These are phyloP conservation scores for Drosophila lowei DNA, from an alignment of 1,140 invertebrate genomes.

Conservation along the genomic window DNA sequence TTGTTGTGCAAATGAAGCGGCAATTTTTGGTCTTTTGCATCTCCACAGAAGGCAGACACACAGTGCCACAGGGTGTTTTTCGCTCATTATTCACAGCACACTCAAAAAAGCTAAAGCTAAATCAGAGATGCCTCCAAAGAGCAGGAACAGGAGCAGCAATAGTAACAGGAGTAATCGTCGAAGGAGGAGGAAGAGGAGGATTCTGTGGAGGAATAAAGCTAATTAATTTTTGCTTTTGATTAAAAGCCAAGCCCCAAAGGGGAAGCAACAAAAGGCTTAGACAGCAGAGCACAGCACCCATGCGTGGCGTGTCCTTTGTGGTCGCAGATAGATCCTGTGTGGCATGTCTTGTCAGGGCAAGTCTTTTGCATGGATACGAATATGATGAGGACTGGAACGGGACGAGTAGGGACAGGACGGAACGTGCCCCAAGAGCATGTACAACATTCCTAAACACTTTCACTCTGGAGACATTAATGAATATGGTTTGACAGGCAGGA, in stretches of 20 bases:
- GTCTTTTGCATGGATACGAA: background rate
- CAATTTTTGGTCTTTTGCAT: conserved; percentile 65
- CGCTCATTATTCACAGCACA: conserved; percentile 33
- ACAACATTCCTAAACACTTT: conserved; percentile 75
- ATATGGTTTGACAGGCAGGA: conserved; percentile 44
- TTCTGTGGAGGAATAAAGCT: conserved; percentile 43
- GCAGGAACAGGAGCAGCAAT: no score
- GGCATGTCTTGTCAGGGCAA: background rate
- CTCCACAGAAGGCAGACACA: background rate
- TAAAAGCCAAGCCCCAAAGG: conserved; percentile 53
- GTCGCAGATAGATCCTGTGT: conserved; percentile 12
- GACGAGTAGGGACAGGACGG: conserved; percentile 22
- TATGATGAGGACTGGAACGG: background rate
- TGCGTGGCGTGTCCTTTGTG: conserved; percentile 22
- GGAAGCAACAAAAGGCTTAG: conserved; percentile 41
- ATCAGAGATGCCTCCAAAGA: conserved; percentile 2
- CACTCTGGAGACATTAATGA: conserved; percentile 74
- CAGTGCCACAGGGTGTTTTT: background rate
- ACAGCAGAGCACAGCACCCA: conserved; percentile 4
- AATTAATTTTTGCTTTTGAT: conserved; percentile 74
- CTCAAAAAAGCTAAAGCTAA: conserved; percentile 22
- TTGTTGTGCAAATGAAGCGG: conserved; percentile 72
- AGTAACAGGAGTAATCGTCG: conserved; percentile 13
- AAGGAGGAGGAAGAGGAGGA: background rate
- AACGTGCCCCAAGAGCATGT: conserved; percentile 59